Base-by-base conservation (phyloP, 2,797 vertebrate genomes). In the Anabas testudineus region DNA sequence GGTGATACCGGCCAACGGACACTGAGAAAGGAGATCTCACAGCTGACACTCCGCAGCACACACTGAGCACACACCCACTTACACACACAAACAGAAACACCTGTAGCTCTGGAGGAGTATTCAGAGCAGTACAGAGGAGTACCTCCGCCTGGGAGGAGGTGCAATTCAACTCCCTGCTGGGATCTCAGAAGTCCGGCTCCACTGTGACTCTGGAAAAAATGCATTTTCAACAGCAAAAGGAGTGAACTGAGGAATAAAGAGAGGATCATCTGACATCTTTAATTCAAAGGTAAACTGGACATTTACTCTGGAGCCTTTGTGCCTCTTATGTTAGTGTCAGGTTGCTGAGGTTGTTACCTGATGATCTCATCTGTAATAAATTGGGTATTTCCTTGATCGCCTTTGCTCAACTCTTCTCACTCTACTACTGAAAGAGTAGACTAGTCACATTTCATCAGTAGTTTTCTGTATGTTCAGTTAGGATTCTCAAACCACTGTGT, bases 1-100 rank as follows among this genome's bases (percentile, higher is more conserved):
- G 89, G 89, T 93, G 84, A 92, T 73, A 89, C 57, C 7, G 19
- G 64, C 76, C 75, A 85, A 77, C 67, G 19, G 78, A 82, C 78
- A n/a, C 54, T 7, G 42, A 70, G 71, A 71, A 78, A 78, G 81
- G 76, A 85, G 80, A 72, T 72, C 56, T 51, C 43, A 48, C 61
- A 68, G 41, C 81, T 32, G 47, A 76, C 58, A 64, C 43, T 39
- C 74, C 66, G 71, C 67, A 74, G 45, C 64, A n/a, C n/a, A n/a
- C 67, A 48, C 61, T 73, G 42, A 66, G 64, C 73, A 74, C 81
- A 80, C 78, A 64, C 57, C 43, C 52, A 60, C 47, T 12, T 9
- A 48, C 45, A 42, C 62, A 53, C 65, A 75, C 59, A 61, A 54
- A 65, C 34, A 74, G 24, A 46, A 42, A 51, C 73, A 83, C 72